Conservation (phyloP, 2,888 invertebrate species). For the Galerucella pusilla region DNA sequence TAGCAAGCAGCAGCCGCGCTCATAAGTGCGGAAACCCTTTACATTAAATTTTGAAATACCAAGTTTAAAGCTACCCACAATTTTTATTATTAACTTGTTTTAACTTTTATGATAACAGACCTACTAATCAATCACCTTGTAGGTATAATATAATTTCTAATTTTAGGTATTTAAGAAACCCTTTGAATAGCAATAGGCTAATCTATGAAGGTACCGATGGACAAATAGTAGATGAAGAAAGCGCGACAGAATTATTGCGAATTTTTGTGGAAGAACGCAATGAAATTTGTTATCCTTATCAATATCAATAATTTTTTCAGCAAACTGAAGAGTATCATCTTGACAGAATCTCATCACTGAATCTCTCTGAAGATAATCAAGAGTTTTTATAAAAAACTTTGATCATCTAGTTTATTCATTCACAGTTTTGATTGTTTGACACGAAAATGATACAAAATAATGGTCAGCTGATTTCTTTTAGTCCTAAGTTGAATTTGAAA, state of each 20-base stretch:
- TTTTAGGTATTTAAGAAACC: constrained; percentile 47
- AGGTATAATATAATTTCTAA: constrained; percentile 40
- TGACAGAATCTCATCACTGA: background rate
- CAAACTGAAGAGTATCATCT: background rate
- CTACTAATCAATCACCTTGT: too few relatives aligned
- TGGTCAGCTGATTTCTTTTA: too few relatives aligned
- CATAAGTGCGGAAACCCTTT: background rate
- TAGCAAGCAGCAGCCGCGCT: background rate
- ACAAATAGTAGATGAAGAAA: constrained; percentile 46
- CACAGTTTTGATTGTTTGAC: too few relatives aligned
- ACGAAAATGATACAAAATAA: too few relatives aligned
- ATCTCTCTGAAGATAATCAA: too few relatives aligned
- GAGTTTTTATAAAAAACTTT: too few relatives aligned
- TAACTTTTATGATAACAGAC: too few relatives aligned
- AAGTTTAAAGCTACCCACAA: too few relatives aligned
- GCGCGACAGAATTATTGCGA: constrained; percentile 47
- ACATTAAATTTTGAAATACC: too few relatives aligned
- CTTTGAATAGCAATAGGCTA: constrained; percentile 47
- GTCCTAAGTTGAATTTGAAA: too few relatives aligned
- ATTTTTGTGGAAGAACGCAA: constrained; percentile 38
- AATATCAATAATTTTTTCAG: background rate
- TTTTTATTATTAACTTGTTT: too few relatives aligned
- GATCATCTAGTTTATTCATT: too few relatives aligned
- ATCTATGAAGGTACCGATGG: constrained; percentile 52
- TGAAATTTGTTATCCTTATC: background rate